Evolutionary conservation across 2,797 vertebrate genomes (phyloP).

Genomic region (Rallus crepitans): DNA sequence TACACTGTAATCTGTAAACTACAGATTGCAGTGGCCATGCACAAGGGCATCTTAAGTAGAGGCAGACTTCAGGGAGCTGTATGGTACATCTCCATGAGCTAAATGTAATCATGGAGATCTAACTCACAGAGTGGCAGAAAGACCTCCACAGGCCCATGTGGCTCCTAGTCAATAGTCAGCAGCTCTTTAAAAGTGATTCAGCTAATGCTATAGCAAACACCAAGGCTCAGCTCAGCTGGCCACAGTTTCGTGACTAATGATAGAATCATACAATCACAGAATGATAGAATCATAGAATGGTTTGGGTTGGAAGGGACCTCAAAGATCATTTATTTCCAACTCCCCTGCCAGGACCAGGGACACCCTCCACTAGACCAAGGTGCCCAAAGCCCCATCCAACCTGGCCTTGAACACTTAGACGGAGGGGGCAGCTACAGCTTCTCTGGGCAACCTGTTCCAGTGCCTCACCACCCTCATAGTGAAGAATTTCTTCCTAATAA

Average conservation of each 20-base stretch:
- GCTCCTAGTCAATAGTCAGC: not conserved
- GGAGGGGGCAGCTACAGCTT: too few relatives aligned
- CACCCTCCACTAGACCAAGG: too few relatives aligned
- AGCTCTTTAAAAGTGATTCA: not conserved
- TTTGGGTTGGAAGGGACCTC: too few relatives aligned
- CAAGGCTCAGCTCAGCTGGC: not conserved
- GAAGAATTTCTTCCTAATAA: too few relatives aligned
- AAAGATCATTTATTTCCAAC: too few relatives aligned
- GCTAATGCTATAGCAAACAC: not conserved
- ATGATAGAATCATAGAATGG: too few relatives aligned
- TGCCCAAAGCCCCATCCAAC: too few relatives aligned
- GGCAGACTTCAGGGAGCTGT: fast-evolving
- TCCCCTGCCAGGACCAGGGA: too few relatives aligned
- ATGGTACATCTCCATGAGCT: not conserved
- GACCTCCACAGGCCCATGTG: not conserved
- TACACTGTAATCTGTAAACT: not conserved
- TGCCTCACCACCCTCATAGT: too few relatives aligned
- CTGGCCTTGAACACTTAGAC: too few relatives aligned
- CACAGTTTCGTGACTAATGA: not conserved
- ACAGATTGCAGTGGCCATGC: not conserved
- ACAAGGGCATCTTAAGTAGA: not conserved
- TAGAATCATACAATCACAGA: too few relatives aligned
- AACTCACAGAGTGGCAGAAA: not conserved
- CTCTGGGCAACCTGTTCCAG: too few relatives aligned
- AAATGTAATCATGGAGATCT: not conserved